These are phyloP conservation scores for Alcis repandata DNA, from an alignment of 2,888 invertebrate species.

Conservation along the genomic window DNA sequence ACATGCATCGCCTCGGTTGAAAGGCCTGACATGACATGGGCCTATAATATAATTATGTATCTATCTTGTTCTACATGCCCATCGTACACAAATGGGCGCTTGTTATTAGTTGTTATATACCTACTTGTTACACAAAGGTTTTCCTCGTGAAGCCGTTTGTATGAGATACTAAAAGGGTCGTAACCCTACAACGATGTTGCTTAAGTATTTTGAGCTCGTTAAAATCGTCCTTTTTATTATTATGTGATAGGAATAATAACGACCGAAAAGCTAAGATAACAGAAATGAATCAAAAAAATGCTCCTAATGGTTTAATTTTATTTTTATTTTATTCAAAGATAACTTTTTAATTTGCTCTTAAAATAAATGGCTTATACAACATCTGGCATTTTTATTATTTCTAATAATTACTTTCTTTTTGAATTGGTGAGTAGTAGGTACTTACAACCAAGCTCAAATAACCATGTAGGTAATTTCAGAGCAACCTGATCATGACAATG, in stretches of 20 bases:
- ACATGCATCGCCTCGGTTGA: not conserved
- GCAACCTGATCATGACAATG: not conserved
- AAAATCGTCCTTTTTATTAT: slow-evolving; percentile 31
- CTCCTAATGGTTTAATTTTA: slow-evolving; percentile 13
- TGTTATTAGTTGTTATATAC: slow-evolving; percentile 24
- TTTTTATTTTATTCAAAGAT: slow-evolving; percentile 10
- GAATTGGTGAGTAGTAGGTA: no score
- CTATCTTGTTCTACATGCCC: not conserved
- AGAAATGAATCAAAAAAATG: slow-evolving; percentile 16
- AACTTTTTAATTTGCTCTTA: not conserved
- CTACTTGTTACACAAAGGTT: slow-evolving; percentile 32
- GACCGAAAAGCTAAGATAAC: slow-evolving; percentile 18
- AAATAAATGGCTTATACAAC: not conserved
- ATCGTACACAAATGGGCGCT: slow-evolving; percentile 6
- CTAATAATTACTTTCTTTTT: no score
- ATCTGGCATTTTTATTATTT: no score
- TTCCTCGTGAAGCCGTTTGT: slow-evolving; percentile 27
- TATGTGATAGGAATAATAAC: slow-evolving; percentile 31
- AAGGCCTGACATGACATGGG: not conserved
- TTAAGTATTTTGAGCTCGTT: slow-evolving; percentile 40
- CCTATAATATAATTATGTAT: not conserved
- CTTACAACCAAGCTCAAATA: no score
- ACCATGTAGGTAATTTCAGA: no score
- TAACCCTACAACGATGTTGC: slow-evolving; percentile 33
- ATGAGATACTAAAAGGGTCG: slow-evolving; percentile 36